Base-by-base conservation (phyloP, 2,797 vertebrate genomes). In the Melanotaenia trifasciata region DNA sequence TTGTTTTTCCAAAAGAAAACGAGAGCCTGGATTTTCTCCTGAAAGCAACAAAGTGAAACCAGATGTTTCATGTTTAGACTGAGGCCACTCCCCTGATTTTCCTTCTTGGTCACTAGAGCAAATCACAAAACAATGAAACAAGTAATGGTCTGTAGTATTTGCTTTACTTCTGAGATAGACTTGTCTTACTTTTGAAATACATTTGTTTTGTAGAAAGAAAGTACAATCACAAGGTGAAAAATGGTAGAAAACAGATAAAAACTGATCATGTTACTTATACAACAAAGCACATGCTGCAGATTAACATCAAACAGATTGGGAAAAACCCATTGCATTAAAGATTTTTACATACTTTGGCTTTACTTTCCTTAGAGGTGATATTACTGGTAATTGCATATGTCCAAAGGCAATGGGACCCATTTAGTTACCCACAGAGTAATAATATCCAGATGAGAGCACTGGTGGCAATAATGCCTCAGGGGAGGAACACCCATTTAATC, bases 1-100 rank as follows among this genome's bases (percentile, higher is more conserved):
- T 64, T 0, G 3, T 59, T 51, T 11, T 50, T 38, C 14, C 6
- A 14, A n/a, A n/a, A 22, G 18, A 51, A 9, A 35, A 26, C 0
- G 3, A 69, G 26, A 50, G 35, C 32, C 4, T 24, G 45, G 26
- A 66, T 68, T 59, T 81, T 72, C 67, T 64, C 51, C 11, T 33
- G 30, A 68, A 58, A 26, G 50, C 13, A 0, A 9, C 28, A 14
- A 72, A 81, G 63, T 76, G 62, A 58, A 76, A 87, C 64, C 90
- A 91, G 72, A 90, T 89, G 88, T 75, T 70, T 24, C 53, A 67
- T 43, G 72, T 67, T 74, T 35, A 33, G 28, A 9, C 18, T 14
- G 0, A 22, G 47, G 24, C 26, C 26, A 32, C 62, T 77, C 58
- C 70, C 24, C 59, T 61, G 38, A 72, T 9, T 59, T 73, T 10